These are phyloP conservation scores for Cotesia vestalis DNA, from an alignment of 1,140 invertebrate genomes.

Conservation along the genomic window DNA sequence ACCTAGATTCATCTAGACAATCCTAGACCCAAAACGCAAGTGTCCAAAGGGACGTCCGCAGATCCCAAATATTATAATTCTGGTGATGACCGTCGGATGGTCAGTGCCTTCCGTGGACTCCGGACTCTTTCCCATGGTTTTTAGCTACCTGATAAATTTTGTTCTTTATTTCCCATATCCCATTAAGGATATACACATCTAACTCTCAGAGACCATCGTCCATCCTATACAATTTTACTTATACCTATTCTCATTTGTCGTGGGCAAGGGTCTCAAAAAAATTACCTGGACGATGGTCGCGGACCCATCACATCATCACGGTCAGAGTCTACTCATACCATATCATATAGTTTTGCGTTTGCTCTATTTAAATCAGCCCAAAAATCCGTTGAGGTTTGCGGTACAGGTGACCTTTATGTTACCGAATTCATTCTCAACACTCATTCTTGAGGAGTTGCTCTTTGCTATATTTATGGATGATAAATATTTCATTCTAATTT, in stretches of 20 bases:
- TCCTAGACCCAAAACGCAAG: background rate
- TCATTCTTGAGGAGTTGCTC: background rate
- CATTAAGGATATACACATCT: slow-evolving; percentile 2
- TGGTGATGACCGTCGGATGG: slow-evolving; percentile 19
- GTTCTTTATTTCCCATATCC: slow-evolving; percentile 15
- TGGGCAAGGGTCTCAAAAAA: slow-evolving; percentile 23
- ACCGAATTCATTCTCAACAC: background rate
- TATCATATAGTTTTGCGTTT: background rate
- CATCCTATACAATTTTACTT: too few relatives aligned
- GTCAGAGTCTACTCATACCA: background rate
- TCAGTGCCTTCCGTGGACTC: slow-evolving; percentile 7
- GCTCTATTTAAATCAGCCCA: slow-evolving; percentile 42
- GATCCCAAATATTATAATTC: slow-evolving; percentile 17
- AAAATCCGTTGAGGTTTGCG: slow-evolving; percentile 35
- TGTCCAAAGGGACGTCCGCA: background rate
- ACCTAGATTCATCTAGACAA: background rate
- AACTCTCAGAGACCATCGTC: background rate
- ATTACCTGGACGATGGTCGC: slow-evolving; percentile 43
- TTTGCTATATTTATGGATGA: background rate
- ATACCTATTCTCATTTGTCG: slow-evolving; percentile 13
- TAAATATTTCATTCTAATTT: background rate
- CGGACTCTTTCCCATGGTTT: slow-evolving; percentile 27
- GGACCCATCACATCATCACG: slow-evolving; percentile 16
- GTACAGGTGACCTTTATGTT: slow-evolving; percentile 25
- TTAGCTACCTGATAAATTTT: slow-evolving; percentile 29